These are phyloP conservation scores for Platyrinchus mystaceus DNA, from an alignment of 2,797 vertebrate species.

Conservation along the genomic window DNA sequence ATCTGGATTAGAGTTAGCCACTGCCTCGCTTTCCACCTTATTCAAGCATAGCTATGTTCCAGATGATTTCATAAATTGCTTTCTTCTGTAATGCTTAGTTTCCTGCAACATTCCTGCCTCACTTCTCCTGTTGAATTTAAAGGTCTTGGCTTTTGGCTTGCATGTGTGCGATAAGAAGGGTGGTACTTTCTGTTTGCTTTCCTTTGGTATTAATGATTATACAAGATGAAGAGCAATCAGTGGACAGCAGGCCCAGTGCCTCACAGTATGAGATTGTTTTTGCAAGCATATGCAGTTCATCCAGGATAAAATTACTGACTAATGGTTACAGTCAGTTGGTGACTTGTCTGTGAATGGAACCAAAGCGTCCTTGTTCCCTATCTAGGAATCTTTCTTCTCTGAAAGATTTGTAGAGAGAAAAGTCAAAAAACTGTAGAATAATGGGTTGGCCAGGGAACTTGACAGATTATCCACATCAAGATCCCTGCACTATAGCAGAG, in stretches of 20 bases:
- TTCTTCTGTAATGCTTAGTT: neutral
- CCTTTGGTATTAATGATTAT: neutral
- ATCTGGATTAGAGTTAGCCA: neutral
- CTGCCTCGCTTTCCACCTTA: neutral
- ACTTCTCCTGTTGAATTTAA: neutral
- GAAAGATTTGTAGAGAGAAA: neutral
- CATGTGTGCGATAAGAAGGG: neutral
- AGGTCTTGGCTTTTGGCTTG: neutral
- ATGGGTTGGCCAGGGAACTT: neutral
- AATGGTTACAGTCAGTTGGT: neutral
- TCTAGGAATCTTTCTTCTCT: neutral
- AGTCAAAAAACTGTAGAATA: neutral
- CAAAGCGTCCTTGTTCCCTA: neutral
- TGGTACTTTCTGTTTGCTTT: neutral
- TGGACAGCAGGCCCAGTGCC: neutral
- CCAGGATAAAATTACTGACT: neutral
- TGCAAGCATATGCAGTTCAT: neutral
- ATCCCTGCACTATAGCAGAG: neutral
- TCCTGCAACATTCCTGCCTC: neutral
- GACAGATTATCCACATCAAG: neutral
- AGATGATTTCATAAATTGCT: neutral
- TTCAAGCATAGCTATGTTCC: neutral
- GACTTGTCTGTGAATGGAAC: neutral
- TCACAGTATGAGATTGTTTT: neutral
- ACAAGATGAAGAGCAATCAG: neutral